These are phyloP conservation scores for Leptogaster cylindrica DNA, from an alignment of 2,888 invertebrate species.

Conservation along the genomic window DNA sequence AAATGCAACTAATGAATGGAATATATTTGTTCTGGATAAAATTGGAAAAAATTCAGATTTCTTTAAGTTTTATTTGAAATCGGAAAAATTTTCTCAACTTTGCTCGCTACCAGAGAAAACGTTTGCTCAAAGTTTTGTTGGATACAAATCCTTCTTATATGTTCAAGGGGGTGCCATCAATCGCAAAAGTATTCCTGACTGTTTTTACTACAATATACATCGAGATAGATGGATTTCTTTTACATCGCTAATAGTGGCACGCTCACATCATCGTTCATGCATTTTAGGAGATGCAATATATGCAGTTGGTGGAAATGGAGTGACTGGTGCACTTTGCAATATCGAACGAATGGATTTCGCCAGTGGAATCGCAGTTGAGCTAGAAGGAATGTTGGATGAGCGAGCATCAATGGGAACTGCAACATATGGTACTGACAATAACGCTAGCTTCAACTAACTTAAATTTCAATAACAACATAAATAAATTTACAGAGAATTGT, in stretches of 20 bases:
- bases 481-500: slow-evolving; percentile 47
- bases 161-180: slow-evolving; percentile 52
- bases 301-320: slow-evolving; percentile 53
- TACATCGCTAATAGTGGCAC: slow-evolving; percentile 49
- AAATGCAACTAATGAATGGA: slow-evolving; percentile 48
- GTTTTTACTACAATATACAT: slow-evolving; percentile 53
- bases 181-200: slow-evolving; percentile 35
- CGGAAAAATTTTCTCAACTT: slow-evolving; percentile 49
- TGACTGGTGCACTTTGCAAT: slow-evolving; percentile 49
- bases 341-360: slow-evolving; percentile 53
- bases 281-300: slow-evolving; percentile 52
- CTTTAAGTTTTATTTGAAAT: slow-evolving; percentile 50
- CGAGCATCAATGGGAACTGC: slow-evolving; percentile 55
- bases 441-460: neutral
- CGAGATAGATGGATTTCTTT: slow-evolving; percentile 53
- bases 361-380: slow-evolving; percentile 45
- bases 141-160: slow-evolving; percentile 52
- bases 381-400: slow-evolving; percentile 52
- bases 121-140: slow-evolving; percentile 52
- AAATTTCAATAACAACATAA: neutral
- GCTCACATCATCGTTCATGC: slow-evolving; percentile 54
- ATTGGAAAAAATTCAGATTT: slow-evolving; percentile 53
- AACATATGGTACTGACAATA: slow-evolving; percentile 47
- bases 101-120: slow-evolving; percentile 51
- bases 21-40: slow-evolving; percentile 54